phyloP scores from a whole-genome alignment of 2,888 invertebrate species.

The Drosophila helvetica region DNA sequence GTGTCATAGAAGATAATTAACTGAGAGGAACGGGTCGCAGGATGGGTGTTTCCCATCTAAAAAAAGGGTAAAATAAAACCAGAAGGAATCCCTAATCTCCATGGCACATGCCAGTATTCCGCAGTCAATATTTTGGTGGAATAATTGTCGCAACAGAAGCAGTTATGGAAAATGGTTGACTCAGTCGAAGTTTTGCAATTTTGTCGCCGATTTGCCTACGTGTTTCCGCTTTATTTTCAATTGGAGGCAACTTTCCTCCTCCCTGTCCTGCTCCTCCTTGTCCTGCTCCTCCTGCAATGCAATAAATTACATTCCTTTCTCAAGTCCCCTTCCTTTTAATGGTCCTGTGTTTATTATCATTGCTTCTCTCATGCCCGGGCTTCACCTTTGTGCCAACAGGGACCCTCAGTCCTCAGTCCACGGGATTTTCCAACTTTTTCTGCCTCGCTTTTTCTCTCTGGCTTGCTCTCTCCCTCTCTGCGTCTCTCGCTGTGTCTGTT shows the following conservation, averaged over 20 bases:
- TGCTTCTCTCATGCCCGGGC: conserved; percentile 14
- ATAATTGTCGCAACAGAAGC: too few relatives aligned
- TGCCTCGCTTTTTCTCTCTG: neutral
- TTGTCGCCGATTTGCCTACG: neutral
- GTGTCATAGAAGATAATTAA: too few relatives aligned
- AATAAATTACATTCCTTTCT: conserved; percentile 34
- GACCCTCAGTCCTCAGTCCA: neutral
- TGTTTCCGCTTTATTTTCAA: neutral
- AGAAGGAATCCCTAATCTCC: too few relatives aligned
- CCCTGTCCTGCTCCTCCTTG: too few relatives aligned
- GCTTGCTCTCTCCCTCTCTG: neutral
- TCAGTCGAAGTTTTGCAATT: neutral
- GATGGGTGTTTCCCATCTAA: too few relatives aligned
- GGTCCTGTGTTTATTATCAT: conserved; percentile 42
- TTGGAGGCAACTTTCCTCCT: conserved; percentile 2
- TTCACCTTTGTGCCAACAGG: conserved; percentile 5
- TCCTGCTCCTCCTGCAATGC: neutral
- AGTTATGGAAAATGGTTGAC: too few relatives aligned
- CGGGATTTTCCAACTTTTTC: conserved; percentile 1
- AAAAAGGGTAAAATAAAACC: too few relatives aligned
- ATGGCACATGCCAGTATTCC: too few relatives aligned
- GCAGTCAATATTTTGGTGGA: too few relatives aligned
- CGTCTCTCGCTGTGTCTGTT: neutral
- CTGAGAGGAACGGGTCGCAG: too few relatives aligned
- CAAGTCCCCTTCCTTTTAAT: conserved; percentile 32